phyloP scores from a whole-genome alignment of 1,140 invertebrate genomes.

The Agrypnia vestita region DNA sequence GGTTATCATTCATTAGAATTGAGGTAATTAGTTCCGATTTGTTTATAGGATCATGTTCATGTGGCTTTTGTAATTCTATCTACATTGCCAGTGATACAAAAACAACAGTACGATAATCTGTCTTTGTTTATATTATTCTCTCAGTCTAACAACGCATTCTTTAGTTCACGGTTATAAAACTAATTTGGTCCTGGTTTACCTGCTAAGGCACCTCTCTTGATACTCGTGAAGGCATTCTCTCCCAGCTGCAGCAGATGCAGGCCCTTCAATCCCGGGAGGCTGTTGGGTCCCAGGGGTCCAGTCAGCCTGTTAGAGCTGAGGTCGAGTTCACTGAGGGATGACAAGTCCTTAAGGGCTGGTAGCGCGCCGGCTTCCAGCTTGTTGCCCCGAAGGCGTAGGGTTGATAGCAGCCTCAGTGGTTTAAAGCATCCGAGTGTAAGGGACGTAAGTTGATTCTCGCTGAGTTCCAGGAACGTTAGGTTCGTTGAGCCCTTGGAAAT shows the following conservation, averaged over 20 bases:
- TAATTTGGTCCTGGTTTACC: no score
- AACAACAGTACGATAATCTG: no score
- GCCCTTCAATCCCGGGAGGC: slow-evolving; percentile 77
- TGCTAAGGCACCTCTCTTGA: slow-evolving; percentile 81
- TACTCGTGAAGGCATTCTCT: slow-evolving; percentile 84
- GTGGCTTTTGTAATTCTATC: no score
- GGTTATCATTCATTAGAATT: no score
- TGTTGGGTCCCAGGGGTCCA: slow-evolving; percentile 78
- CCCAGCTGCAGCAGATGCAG: slow-evolving; percentile 81
- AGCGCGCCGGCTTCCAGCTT: slow-evolving; percentile 76
- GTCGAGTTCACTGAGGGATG: slow-evolving; percentile 76
- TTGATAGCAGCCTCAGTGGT: slow-evolving; percentile 76
- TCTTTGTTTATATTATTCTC: no score
- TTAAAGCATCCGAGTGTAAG: slow-evolving; percentile 80
- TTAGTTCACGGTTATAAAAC: no score
- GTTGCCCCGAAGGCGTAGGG: slow-evolving; percentile 82
- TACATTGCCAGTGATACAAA: no score
- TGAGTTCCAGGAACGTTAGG: slow-evolving; percentile 84
- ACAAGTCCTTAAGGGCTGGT: slow-evolving; percentile 74
- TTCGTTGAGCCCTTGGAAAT: slow-evolving; percentile 78
- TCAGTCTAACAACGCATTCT: no score
- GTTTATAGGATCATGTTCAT: no score
- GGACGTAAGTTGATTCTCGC: slow-evolving; percentile 82
- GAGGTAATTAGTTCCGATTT: no score
- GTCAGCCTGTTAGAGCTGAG: slow-evolving; percentile 76